Evolutionary conservation across 2,888 invertebrate species (phyloP), one percentile per base, ranked within the genome.

Genomic region (Coecobrya sp.): DNA sequence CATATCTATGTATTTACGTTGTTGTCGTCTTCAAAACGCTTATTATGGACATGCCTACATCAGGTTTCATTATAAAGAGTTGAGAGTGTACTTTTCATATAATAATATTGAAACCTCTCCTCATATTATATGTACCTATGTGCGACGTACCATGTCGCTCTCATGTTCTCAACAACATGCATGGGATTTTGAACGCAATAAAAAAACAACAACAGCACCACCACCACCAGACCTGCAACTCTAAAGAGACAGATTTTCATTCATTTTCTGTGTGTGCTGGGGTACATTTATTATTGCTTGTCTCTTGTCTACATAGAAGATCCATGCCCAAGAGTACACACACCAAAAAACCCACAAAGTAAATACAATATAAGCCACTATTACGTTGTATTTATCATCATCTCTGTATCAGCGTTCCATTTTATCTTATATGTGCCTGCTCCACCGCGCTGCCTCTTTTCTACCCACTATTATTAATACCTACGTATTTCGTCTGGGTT

Each of bases 211-310:
- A 76, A 16, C 70, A 36, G 30, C 36, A 36, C 4, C 36, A 25
- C 5, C 16, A 70, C 2, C 7, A 70, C 36, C 27, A 27, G 55
- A n/a, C n/a, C n/a, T n/a, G n/a, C n/a, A n/a, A n/a, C n/a, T n/a
- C 30, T 10, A 1, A 10, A 82, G 82, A 30, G 82, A 82, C 82
- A 82, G 59, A 82, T 59, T 82, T 65, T 82, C 82, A 82, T 82
- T 82, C 82, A 82, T 82, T 82, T n/a, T 59, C 19, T 55, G 22
- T 27, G 82, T 55, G 19, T n/a, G n/a, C n/a, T 82, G 59, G n/a
- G 25, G 25, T 49, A 25, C 2, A 45, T 49, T 16, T 27, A n/a
- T 13, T 36, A 25, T 30, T 30, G 59, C 22, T 36, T 59, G 10
- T 16, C 30, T 68, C n/a, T n/a, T n/a, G n/a, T n/a, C n/a, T n/a